Conservation (phyloP, 2,113 vertebrate genomes). For the Gobius niger region DNA sequence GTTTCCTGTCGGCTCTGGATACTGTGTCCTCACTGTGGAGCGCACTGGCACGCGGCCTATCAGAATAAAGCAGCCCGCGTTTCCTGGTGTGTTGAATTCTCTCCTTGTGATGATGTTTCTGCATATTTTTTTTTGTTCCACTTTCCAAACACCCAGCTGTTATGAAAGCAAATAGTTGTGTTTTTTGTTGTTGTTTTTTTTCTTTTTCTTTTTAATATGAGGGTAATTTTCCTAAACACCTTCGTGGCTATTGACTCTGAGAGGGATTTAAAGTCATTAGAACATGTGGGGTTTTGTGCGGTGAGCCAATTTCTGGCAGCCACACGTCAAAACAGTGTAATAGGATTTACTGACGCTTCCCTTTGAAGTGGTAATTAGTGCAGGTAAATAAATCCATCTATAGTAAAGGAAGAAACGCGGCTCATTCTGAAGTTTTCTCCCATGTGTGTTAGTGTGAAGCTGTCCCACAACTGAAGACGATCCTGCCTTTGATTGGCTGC, state of each 20-base stretch:
- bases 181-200: conserved; percentile 5
- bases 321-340: conserved; percentile 59
- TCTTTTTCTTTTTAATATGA: conserved; percentile 35
- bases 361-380: conserved; percentile 64
- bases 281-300: conserved; percentile 67
- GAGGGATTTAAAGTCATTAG: conserved; percentile 73
- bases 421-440: conserved; percentile 3
- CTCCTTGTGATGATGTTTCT: conserved; percentile 1
- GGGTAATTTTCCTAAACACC: conserved; percentile 67
- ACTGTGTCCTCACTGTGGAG: conserved; percentile 62
- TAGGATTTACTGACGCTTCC: conserved; percentile 61
- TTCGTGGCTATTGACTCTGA: conserved; percentile 59
- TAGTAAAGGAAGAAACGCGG: conserved; percentile 25
- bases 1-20: conserved; percentile 42
- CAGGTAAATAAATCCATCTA: conserved; percentile 54
- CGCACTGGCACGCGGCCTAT: conserved; percentile 76
- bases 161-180: conserved; percentile 48
- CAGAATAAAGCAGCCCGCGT: conserved; percentile 72
- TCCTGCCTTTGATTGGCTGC: not conserved
- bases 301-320: conserved; percentile 61
- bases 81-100: conserved; percentile 57
- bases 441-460: not conserved
- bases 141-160: conserved; percentile 34
- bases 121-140: not conserved
- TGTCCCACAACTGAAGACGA: not conserved